Evolutionary conservation across 2,888 invertebrate species (phyloP).

Genomic region (Therioaphis trifolii): DNA sequence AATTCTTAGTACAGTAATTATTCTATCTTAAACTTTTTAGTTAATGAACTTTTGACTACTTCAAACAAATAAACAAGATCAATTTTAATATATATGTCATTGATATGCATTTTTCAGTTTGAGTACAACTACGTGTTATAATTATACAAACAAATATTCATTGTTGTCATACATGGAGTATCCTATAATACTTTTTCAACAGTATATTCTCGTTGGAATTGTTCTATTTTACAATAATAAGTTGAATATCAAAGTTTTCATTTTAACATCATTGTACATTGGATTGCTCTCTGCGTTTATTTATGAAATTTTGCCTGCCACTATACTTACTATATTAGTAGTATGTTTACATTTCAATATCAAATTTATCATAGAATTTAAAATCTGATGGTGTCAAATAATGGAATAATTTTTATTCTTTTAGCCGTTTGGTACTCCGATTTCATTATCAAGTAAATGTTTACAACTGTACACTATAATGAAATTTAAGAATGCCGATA

Average conservation of each 20-base stretch:
- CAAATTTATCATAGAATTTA: slow-evolving; percentile 4
- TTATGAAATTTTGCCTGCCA: slow-evolving; percentile 70
- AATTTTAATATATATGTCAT: no score
- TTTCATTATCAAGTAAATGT: slow-evolving; percentile 85
- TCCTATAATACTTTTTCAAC: slow-evolving; percentile 82
- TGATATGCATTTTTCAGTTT: slow-evolving; percentile 74
- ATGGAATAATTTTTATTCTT: slow-evolving; percentile 65
- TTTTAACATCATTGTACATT: slow-evolving; percentile 68
- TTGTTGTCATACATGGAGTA: slow-evolving; percentile 85
- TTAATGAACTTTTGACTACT: no score
- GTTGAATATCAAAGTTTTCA: slow-evolving; percentile 70
- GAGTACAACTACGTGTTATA: slow-evolving; percentile 83
- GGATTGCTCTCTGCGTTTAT: slow-evolving; percentile 69
- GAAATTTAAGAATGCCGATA: slow-evolving; percentile 78
- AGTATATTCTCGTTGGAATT: slow-evolving; percentile 78
- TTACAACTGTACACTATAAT: slow-evolving; percentile 82
- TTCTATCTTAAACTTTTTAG: no score
- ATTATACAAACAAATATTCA: slow-evolving; percentile 79
- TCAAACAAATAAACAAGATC: no score
- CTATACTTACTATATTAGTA: slow-evolving; percentile 74
- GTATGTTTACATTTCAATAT: slow-evolving; percentile 71
- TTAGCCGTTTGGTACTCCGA: slow-evolving; percentile 81
- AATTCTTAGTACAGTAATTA: no score
- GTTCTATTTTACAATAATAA: slow-evolving; percentile 77
- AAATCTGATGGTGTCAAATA: neutral